A percentile compares a stretch with the other conserved stretches of the same genome.
phyloP scores from a whole-genome alignment of 2,113 vertebrate genomes.

The Sitta europaea region DNA sequence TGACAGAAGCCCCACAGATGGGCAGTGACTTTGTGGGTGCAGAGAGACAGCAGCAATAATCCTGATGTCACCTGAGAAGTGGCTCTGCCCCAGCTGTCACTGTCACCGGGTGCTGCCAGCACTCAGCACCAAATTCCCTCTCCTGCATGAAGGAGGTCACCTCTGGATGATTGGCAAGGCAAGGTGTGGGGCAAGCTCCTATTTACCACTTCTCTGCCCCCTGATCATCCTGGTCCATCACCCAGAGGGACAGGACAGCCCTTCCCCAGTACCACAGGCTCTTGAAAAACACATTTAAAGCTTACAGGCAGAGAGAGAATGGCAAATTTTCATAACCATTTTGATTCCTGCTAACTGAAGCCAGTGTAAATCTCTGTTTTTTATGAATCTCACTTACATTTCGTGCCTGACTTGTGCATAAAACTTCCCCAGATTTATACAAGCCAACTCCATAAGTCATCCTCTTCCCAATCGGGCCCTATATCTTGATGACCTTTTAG shows the following conservation, averaged over 20 bases:
- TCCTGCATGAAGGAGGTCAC: not conserved
- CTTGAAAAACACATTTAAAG: not conserved
- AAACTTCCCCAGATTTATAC: constrained; percentile 75
- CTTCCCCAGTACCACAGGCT: not conserved
- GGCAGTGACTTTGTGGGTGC: not conserved
- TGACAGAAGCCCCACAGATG: not conserved
- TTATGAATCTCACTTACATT: constrained; percentile 72
- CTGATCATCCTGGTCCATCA: rapidly evolving
- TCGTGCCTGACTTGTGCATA: constrained; percentile 67
- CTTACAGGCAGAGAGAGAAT: not conserved
- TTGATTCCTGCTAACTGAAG: constrained; percentile 43
- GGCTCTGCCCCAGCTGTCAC: not conserved
- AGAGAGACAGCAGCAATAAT: not conserved
- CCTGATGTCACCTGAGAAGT: not conserved
- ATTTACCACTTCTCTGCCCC: not conserved
- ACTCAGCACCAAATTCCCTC: not conserved
- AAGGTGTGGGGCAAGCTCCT: not conserved
- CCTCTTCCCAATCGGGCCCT: constrained; percentile 58
- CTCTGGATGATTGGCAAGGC: not conserved
- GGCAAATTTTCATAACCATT: constrained; percentile 37
- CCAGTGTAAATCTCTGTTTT: constrained; percentile 57
- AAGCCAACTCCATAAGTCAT: constrained; percentile 66
- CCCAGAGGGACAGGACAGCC: not conserved
- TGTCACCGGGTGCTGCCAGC: not conserved
- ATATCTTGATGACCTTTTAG: constrained; percentile 77